Conservation (phyloP, 2,113 vertebrate species). For the Fulmarus glacialis region DNA sequence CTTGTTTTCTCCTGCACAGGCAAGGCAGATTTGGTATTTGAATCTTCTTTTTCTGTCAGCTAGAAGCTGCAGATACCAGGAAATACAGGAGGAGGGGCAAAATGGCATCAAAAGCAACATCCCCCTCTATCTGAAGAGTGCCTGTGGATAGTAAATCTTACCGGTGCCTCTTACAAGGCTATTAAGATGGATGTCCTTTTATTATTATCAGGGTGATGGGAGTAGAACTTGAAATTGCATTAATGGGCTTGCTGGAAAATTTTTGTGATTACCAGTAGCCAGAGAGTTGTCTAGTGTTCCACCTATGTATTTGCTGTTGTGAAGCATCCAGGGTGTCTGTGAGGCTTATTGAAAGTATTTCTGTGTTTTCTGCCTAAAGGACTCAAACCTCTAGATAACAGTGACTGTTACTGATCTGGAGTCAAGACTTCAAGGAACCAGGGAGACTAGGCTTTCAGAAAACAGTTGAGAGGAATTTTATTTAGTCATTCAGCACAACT, state of each 20-base stretch:
- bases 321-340: not conserved
- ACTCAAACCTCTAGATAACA: not conserved
- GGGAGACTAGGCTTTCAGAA: not conserved
- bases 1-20: not conserved
- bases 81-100: not conserved
- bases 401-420: not conserved
- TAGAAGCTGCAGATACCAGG: not conserved
- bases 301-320: not conserved
- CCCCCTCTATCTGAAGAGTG: not conserved
- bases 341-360: not conserved
- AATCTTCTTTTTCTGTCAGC: not conserved
- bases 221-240: not conserved
- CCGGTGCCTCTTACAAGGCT: not conserved
- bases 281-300: not conserved
- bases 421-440: not conserved
- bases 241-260: not conserved
- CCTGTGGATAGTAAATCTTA: not conserved
- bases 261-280: fast-evolving
- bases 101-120: not conserved
- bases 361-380: not conserved
- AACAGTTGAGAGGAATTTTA: not conserved
- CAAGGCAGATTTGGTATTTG: not conserved
- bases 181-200: not conserved
- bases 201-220: not conserved
- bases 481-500: not conserved